Evolutionary conservation across 92 coral and sea anemone genomes (phyloP).

Genomic region (Montipora capitata): DNA sequence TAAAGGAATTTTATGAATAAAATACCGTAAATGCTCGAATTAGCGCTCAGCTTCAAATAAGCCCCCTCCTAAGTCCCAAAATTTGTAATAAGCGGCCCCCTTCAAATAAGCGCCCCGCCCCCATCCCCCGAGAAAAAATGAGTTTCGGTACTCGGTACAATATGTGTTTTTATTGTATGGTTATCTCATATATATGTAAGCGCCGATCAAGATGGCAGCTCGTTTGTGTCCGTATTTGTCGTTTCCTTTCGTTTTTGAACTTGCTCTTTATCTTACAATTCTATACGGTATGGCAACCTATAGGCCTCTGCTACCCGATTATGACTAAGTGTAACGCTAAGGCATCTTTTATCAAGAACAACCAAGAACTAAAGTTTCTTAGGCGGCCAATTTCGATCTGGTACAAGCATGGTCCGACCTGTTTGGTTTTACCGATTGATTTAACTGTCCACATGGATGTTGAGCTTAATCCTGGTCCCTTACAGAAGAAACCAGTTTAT

Average conservation of each 20-base stretch:
- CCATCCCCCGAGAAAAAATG: too few relatives aligned
- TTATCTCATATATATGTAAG: background rate
- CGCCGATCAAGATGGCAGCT: conserved; percentile 16
- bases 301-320: conserved; percentile 17
- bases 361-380: conserved; percentile 21
- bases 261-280: conserved; percentile 8
- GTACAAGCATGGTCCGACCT: conserved; percentile 27
- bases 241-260: conserved; percentile 2
- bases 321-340: background rate
- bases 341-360: conserved; percentile 29
- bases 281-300: conserved; percentile 4
- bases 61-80: too few relatives aligned
- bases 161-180: too few relatives aligned
- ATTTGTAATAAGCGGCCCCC: too few relatives aligned
- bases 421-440: conserved; percentile 22
- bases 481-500: conserved; percentile 24
- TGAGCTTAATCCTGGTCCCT: conserved; percentile 30
- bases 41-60: too few relatives aligned
- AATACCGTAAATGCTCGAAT: background rate
- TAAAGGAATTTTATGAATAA: background rate
- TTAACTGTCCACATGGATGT: conserved; percentile 32
- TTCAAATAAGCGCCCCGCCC: too few relatives aligned
- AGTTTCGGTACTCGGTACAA: too few relatives aligned
- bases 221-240: conserved; percentile 20
- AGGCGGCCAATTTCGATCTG: conserved; percentile 18